Percentiles rank a stretch among this genome's conserved stretches.
phyloP scores from a whole-genome alignment of 2,888 invertebrate species.

The Hermaeophaga mercurialis region DNA sequence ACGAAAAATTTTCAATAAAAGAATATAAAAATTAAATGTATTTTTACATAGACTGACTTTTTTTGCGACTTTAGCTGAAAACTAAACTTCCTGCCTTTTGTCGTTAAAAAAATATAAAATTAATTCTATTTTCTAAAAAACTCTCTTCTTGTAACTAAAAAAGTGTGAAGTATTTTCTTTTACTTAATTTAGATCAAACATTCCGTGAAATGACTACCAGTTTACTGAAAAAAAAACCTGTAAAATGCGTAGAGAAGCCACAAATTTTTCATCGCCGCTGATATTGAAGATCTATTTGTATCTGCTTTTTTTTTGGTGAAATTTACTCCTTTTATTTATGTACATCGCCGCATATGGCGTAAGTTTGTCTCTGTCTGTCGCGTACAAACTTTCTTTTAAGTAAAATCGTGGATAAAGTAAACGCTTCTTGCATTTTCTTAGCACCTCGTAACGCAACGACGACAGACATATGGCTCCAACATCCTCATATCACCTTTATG shows the following conservation, averaged over 20 bases:
- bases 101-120: too few species aligned
- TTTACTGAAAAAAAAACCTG: conserved; percentile 25
- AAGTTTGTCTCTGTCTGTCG: conserved; percentile 30
- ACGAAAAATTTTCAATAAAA: too few species aligned
- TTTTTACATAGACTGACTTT: too few species aligned
- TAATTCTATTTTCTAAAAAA: too few species aligned
- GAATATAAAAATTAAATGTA: too few species aligned
- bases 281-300: conserved; percentile 42
- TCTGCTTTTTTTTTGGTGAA: conserved; percentile 39
- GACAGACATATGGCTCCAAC: conserved; percentile 54
- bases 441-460: conserved; percentile 51
- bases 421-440: conserved; percentile 51
- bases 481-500: conserved; percentile 49
- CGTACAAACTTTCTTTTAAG: conserved; percentile 39
- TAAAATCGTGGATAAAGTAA: conserved; percentile 50
- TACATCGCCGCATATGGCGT: conserved; percentile 38
- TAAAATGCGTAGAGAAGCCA: conserved; percentile 29
- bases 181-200: conserved; percentile 15
- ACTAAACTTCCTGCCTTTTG: too few species aligned
- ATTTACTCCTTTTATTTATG: conserved; percentile 33
- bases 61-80: too few species aligned
- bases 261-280: conserved; percentile 46
- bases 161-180: conserved; percentile 3
- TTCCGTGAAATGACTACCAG: conserved; percentile 1
- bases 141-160: too few species aligned